Base-by-base conservation (phyloP, 2,113 vertebrate genomes). In the Rhinopomastus cyanomelas region DNA sequence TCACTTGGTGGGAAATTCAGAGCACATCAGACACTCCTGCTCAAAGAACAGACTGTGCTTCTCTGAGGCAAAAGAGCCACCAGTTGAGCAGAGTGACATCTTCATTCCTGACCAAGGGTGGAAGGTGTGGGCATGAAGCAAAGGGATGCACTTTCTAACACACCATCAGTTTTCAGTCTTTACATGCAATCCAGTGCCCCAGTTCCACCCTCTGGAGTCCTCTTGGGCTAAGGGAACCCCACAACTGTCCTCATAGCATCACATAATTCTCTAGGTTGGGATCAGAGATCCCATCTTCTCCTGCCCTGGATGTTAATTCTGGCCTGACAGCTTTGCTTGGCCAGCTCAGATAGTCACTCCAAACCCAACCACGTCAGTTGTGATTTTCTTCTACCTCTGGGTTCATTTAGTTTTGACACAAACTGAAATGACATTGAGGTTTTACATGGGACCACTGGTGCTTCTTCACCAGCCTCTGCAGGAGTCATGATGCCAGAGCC, bases 251-350 rank as follows among this genome's bases (percentile, higher is more conserved):
- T 42, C 15, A 15, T 42, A 42, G 39, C 11, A 42, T 42, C 39
- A 42, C 39, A 42, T 42, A 15, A 42, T 42, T 42, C 11, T 42
- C 39, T 42, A 15, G 39, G 15, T 42, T 42, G 39, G 39, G 39
- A 42, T 42, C 39, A 42, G 39, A 95, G 96, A 95, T 93, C 92
- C 92, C 79, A 88, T 81, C 82, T 72, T 74, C 79, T 89, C 89
- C 86, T 6, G 86, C 81, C 85, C 91, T 74, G 51, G 80, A 81
- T 89, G 89, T 91, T 64, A 95, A 96, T 97, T 94, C 84, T 87
- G 77, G 76, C 91, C 93, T 91, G 85, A 96, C 92, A 87, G 89
- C 71, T 87, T 37, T 74, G 74, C 95, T 95, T 92, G 85, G 89
- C 95, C 27, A 36, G 96, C 92, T 92, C 91, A 90, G 90, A 30